Base-by-base conservation (phyloP, 2,888 invertebrate genomes). In the Podotricha telesiphe region DNA sequence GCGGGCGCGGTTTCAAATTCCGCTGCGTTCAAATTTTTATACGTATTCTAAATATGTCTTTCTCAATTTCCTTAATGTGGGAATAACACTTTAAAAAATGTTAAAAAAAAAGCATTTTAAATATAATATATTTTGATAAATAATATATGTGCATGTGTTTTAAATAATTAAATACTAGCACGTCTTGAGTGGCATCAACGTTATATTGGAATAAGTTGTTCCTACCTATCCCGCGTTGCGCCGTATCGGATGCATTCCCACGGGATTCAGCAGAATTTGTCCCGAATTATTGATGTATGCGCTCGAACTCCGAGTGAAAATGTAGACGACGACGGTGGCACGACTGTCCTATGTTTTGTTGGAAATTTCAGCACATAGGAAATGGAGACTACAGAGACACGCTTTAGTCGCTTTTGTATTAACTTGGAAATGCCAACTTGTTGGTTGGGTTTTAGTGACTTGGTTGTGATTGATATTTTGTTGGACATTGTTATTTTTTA, bases 211-310 rank as follows among this genome's bases (percentile, higher is more conserved):
- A 69, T 65, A 65, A 62, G 48, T 53, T 47, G 66, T 63, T 71
- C 45, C 17, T 59, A 55, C 63, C 69, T 69, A 55, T 65, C 3
- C 28, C 28, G 28, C 28, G 65, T 66, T 55, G 70, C 68, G 67
- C 65, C 61, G 64, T 62, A 71, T 74, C 66, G 69, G 69, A 40
- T 64, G 73, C 63, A 64, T 42, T 72, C 70, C 73, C 67, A 48
- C 63, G 68, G 65, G 71, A 66, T 55, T 50, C 62, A 56, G 48
- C 37, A 20, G 72, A 63, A 69, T 70, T 55, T 70, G 67, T 45
- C 63, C 50, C 68, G 72, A 74, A 73, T 73, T 73, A 74, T 74
- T 74, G 73, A 73, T 74, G 72, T 67, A 69, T 67, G 67, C 70
- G 66, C 70, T 55, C 69, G 65, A 69, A 51, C 68, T 40, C 48